Evolutionary conservation across 2,888 invertebrate species (phyloP).

Genomic region (Amorpha juglandis): DNA sequence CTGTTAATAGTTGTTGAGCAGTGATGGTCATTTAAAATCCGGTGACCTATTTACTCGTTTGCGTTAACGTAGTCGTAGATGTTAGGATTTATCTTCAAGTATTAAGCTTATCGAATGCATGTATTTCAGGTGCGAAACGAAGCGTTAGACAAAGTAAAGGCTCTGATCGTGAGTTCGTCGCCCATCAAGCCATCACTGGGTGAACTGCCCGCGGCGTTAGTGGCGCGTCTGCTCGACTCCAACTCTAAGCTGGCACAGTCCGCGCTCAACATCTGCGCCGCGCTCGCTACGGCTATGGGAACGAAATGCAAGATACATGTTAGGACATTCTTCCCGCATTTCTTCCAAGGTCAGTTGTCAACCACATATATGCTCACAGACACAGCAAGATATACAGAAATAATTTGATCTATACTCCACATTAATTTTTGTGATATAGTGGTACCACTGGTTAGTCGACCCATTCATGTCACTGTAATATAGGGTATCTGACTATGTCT

Average conservation of each 20-base stretch:
- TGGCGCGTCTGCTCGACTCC: conserved; percentile 92
- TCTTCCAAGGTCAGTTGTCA: conserved; percentile 89
- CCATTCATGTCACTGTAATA: too few relatives aligned
- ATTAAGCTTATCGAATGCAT: neutral
- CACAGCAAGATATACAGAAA: too few relatives aligned
- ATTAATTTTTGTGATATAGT: too few relatives aligned
- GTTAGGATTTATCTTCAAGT: neutral
- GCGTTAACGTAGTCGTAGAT: too few relatives aligned
- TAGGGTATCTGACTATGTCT: too few relatives aligned
- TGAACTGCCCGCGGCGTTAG: conserved; percentile 91
- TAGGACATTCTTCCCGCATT: conserved; percentile 92
- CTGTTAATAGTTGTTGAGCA: too few relatives aligned
- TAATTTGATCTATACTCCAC: too few relatives aligned
- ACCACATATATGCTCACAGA: neutral
- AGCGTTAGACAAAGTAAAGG: conserved; percentile 88
- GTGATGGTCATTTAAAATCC: too few relatives aligned
- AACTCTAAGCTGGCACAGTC: conserved; percentile 96
- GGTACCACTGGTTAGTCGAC: too few relatives aligned
- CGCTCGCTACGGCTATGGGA: conserved; percentile 93
- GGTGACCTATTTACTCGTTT: too few relatives aligned
- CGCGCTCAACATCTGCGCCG: conserved; percentile 92
- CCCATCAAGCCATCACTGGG: conserved; percentile 93
- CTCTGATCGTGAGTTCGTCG: conserved; percentile 89
- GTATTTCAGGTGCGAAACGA: conserved; percentile 86
- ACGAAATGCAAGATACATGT: conserved; percentile 91